phyloP scores from a whole-genome alignment of 2,888 invertebrate species.

The Caenorhabditis sinica region DNA sequence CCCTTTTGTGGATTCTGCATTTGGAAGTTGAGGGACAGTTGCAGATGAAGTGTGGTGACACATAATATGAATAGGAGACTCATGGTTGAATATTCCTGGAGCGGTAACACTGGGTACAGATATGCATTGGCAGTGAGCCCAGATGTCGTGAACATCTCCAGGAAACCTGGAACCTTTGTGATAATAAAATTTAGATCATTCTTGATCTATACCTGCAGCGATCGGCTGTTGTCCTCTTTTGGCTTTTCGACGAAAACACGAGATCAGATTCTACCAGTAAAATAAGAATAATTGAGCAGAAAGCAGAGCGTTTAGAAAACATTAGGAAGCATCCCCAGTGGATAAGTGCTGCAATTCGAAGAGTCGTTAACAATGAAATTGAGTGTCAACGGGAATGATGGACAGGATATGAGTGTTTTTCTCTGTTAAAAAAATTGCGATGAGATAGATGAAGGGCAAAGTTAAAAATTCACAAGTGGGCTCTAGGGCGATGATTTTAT shows the following conservation, averaged over 20 bases:
- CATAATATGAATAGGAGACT: constrained; percentile 70
- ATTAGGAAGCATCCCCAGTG: constrained; percentile 57
- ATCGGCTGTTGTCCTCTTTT: constrained; percentile 40
- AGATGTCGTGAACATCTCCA: constrained; percentile 61
- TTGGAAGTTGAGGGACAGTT: constrained; percentile 72
- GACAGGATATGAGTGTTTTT: constrained; percentile 13
- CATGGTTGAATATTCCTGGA: constrained; percentile 50
- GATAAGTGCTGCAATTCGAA: constrained; percentile 47
- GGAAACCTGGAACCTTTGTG: constrained; percentile 36
- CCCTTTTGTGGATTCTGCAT: constrained; percentile 53
- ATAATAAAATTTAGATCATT: too few species aligned
- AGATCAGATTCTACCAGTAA: background rate
- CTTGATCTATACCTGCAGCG: constrained; percentile 40
- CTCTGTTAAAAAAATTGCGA: constrained; percentile 1
- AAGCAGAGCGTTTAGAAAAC: constrained; percentile 38
- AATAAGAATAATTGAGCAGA: background rate
- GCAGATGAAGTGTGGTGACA: constrained; percentile 72
- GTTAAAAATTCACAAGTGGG: constrained; percentile 13
- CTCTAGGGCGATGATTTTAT: constrained; percentile 37
- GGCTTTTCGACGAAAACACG: constrained; percentile 8
- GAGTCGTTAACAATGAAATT: constrained; percentile 24
- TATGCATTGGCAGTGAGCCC: constrained; percentile 72
- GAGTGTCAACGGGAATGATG: constrained; percentile 30
- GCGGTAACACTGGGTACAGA: constrained; percentile 59
- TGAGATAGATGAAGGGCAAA: background rate